Conservation (phyloP, 2,113 vertebrate genomes). For the Muntiacus muntjak region DNA sequence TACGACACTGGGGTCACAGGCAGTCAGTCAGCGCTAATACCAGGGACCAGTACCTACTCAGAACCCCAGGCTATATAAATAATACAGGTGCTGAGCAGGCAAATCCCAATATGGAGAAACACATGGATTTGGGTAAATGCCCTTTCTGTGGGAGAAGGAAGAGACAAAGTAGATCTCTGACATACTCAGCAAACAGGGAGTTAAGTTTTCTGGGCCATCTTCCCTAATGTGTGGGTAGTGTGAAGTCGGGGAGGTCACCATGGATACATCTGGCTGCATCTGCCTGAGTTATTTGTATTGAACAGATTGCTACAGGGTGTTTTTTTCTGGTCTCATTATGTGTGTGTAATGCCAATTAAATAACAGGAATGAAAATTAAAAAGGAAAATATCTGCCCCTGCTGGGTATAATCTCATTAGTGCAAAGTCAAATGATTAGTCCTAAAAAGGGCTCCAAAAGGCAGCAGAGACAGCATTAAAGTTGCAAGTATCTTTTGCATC, state of each 20-base stretch:
- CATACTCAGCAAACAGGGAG: background rate
- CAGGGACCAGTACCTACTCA: background rate
- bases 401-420: slow-evolving; percentile 70
- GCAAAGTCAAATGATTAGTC: slow-evolving; percentile 68
- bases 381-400: slow-evolving; percentile 68
- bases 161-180: background rate
- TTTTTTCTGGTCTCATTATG: slow-evolving; percentile 59
- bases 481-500: slow-evolving; percentile 18
- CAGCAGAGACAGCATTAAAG: slow-evolving; percentile 37
- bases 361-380: slow-evolving; percentile 68
- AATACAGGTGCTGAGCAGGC: background rate
- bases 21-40: background rate
- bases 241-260: slow-evolving; percentile 49
- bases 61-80: background rate
- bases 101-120: background rate
- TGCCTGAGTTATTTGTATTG: slow-evolving; percentile 63
- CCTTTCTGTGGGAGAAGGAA: background rate
- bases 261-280: slow-evolving; percentile 66
- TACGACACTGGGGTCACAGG: background rate
- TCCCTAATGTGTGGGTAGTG: background rate
- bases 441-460: slow-evolving; percentile 31
- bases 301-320: slow-evolving; percentile 63
- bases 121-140: background rate
- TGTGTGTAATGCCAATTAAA: slow-evolving; percentile 69
- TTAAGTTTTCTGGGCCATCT: background rate